Evolutionary conservation across 1,140 invertebrate species (phyloP).

Genomic region (Plodia interpunctella): DNA sequence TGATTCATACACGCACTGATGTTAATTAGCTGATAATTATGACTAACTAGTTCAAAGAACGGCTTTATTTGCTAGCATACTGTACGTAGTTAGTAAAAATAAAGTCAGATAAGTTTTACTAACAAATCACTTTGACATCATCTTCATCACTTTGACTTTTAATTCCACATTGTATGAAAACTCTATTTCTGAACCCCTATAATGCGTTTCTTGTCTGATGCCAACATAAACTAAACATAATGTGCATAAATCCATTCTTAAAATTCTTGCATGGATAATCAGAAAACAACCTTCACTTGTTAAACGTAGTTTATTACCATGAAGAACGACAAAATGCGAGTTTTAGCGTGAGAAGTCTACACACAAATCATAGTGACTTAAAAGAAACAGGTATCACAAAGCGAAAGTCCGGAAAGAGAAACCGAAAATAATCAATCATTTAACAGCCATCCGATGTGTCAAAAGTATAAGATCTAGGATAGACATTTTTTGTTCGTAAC

Average conservation of each 20-base stretch:
- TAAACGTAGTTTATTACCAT: too few species aligned
- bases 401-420: constrained; percentile 9
- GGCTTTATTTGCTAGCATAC: not conserved
- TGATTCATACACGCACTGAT: not conserved
- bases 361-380: not conserved
- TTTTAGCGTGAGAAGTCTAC: too few species aligned
- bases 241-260: too few species aligned
- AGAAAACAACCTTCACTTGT: too few species aligned
- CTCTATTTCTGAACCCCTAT: too few species aligned
- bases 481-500: not conserved
- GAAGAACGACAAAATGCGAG: too few species aligned
- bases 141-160: too few species aligned
- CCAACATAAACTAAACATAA: too few species aligned
- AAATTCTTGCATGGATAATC: too few species aligned
- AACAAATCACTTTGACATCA: too few species aligned
- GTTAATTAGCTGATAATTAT: not conserved
- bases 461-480: not conserved
- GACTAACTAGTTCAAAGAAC: constrained; percentile 3
- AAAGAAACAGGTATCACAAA: constrained; percentile 10
- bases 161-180: too few species aligned
- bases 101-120: not conserved
- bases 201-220: too few species aligned
- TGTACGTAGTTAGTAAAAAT: not conserved
- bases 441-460: constrained; percentile 3
- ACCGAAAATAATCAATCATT: constrained; percentile 6